Conservation (phyloP, 2,797 vertebrate genomes). For the Peromyscus nudipes region DNA sequence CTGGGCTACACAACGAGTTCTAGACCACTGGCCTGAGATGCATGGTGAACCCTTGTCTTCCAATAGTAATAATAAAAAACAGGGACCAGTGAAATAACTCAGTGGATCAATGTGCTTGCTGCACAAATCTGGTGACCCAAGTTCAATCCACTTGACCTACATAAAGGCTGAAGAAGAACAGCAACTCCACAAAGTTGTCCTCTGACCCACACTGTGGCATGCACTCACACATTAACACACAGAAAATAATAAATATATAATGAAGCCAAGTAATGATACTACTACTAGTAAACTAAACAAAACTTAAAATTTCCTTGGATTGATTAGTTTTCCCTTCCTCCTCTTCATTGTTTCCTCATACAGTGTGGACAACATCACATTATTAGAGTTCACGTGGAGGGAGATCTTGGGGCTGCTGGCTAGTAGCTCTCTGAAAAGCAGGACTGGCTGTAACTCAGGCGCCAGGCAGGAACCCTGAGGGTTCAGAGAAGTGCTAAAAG, state of each 20-base stretch:
- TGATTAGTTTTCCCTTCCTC: neutral
- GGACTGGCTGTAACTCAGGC: neutral
- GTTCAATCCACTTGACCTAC: neutral
- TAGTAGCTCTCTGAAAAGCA: neutral
- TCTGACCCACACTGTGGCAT: neutral
- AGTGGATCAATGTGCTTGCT: neutral
- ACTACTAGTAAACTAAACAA: neutral
- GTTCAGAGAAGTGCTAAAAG: constrained; percentile 33
- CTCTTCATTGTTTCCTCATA: neutral
- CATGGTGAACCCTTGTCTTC: neutral
- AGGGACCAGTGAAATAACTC: neutral
- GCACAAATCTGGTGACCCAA: neutral
- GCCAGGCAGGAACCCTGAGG: neutral
- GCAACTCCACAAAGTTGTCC: neutral
- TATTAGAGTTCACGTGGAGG: neutral
- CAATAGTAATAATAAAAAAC: neutral
- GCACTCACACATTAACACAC: neutral
- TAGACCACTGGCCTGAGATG: neutral
- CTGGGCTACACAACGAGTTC: too few species aligned
- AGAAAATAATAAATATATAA: neutral
- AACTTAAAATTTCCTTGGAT: neutral
- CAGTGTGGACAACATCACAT: neutral
- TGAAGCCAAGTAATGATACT: neutral
- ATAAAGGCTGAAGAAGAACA: neutral
- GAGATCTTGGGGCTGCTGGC: neutral